Percentiles rank a stretch among this genome's conserved stretches.
phyloP scores from a whole-genome alignment of 2,888 invertebrate genomes.

The Oxycera nigricornis region DNA sequence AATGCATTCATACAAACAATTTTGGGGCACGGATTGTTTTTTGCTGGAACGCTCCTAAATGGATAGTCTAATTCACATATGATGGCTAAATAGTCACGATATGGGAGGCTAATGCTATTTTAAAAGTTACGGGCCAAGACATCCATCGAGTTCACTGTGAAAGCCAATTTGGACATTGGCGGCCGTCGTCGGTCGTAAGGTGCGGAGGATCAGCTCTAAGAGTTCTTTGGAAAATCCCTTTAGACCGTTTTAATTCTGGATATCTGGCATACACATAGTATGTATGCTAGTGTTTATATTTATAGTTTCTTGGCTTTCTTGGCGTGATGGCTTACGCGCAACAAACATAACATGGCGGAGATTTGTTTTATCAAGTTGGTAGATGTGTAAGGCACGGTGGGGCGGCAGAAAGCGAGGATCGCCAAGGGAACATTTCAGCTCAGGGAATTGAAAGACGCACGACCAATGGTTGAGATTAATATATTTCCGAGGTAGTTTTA shows the following conservation, averaged over 20 bases:
- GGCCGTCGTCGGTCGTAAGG: neutral
- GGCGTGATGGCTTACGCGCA: neutral
- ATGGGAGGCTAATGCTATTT: conserved; percentile 1
- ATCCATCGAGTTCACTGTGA: neutral
- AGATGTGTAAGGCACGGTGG: too few relatives aligned
- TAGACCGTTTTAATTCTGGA: neutral
- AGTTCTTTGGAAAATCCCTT: neutral
- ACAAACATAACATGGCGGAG: neutral
- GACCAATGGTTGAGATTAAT: too few relatives aligned
- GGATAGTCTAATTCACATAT: neutral
- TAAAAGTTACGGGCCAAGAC: neutral
- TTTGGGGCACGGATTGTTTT: neutral
- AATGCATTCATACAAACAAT: neutral
- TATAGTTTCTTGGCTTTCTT: conserved; percentile 19
- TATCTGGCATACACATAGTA: neutral
- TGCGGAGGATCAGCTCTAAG: neutral
- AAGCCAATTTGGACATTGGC: conserved; percentile 9
- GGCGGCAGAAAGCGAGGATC: too few relatives aligned
- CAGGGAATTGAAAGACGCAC: too few relatives aligned
- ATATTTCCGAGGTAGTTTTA: too few relatives aligned
- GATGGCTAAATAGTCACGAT: neutral
- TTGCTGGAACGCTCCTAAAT: neutral
- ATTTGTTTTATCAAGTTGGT: neutral
- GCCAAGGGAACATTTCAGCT: neutral
- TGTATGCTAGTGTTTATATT: neutral